Conservation (phyloP, 2,888 invertebrate genomes). For the Pollenia griseotomentosa region DNA sequence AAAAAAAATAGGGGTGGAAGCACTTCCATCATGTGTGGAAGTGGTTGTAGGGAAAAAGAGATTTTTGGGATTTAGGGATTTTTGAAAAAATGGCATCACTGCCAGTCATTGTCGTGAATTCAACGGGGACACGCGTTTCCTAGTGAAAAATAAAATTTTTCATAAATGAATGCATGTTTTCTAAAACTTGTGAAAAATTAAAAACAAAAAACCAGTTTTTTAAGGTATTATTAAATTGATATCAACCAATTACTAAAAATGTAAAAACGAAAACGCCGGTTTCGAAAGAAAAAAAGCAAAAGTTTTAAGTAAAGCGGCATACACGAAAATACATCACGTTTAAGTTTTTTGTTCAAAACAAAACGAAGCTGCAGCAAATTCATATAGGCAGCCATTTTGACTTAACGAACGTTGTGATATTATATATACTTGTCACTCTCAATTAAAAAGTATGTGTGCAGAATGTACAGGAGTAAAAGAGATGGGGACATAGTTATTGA, state of each 20-base stretch:
- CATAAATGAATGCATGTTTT: constrained; percentile 50
- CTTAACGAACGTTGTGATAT: constrained; percentile 55
- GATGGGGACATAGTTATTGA: constrained; percentile 2
- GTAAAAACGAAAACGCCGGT: constrained; percentile 16
- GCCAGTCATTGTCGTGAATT: constrained; percentile 58
- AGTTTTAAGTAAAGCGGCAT: constrained; percentile 28
- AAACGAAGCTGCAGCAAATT: constrained; percentile 68
- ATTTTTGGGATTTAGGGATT: too few relatives aligned
- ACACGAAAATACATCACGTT: constrained; percentile 62
- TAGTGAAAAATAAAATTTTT: constrained; percentile 18
- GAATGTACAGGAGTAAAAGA: not conserved
- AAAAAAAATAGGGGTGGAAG: too few relatives aligned
- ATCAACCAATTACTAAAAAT: constrained; percentile 6
- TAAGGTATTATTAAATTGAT: constrained; percentile 47
- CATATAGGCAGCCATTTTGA: constrained; percentile 73
- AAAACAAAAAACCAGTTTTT: not conserved
- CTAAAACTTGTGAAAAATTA: constrained; percentile 7
- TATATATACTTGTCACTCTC: constrained; percentile 24
- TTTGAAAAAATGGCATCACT: not conserved
- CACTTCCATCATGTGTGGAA: too few relatives aligned
- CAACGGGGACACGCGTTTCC: constrained; percentile 59
- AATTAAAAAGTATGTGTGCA: not conserved
- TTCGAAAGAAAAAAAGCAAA: not conserved
- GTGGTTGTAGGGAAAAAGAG: too few relatives aligned
- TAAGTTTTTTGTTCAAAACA: constrained; percentile 60